Base-by-base conservation (phyloP, 35 echinoderm and acorn worm species). In the Acanthaster planci region DNA sequence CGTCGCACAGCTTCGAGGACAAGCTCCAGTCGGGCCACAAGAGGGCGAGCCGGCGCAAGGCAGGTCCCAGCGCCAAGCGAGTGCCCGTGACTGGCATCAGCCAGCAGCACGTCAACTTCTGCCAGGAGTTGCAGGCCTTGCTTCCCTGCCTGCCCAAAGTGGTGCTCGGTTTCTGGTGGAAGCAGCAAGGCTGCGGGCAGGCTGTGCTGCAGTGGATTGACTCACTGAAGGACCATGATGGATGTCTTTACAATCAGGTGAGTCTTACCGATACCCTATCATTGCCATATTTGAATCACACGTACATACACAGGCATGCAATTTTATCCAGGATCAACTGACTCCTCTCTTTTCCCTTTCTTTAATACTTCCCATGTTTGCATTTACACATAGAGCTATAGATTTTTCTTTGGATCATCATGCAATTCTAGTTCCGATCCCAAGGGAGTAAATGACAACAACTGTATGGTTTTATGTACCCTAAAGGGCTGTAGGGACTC, bases 71-170 rank as follows among this genome's bases (percentile, higher is more conserved):
- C 23, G 23, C 64, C 1, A 72, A 72, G 64, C 26, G 64, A 16
- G 30, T 34, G 21, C 64, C 64, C 22, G 34, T 34, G 16, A 51
- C 79, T 0, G 79, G 79, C 6, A 52, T 81, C 14, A 52, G 9
- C 27, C 40, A 81, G 47, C 79, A 81, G 32, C 79, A 81, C 53
- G 40, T 81, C 15, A 52, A 52, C 51, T 81, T 52, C 51, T 81
- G 79, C 32, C 79, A 81, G 47, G 79, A 81, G 17, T 47, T 81
- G n/a, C 79, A 81, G 53, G 79, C 79, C 39, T 81, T 81, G 79
- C 51, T 81, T 26, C 79, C 79, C 27, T 52, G 30, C 51, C 79
- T 52, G 32, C 47, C 51, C 21, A 52, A 52, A 15, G 27, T 52
- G 12, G 79, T 52, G 42, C 40, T 44, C 15, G 39, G 40, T 55